Base-by-base conservation (phyloP, 2,113 vertebrate species). In the Aptenodytes forsteri region DNA sequence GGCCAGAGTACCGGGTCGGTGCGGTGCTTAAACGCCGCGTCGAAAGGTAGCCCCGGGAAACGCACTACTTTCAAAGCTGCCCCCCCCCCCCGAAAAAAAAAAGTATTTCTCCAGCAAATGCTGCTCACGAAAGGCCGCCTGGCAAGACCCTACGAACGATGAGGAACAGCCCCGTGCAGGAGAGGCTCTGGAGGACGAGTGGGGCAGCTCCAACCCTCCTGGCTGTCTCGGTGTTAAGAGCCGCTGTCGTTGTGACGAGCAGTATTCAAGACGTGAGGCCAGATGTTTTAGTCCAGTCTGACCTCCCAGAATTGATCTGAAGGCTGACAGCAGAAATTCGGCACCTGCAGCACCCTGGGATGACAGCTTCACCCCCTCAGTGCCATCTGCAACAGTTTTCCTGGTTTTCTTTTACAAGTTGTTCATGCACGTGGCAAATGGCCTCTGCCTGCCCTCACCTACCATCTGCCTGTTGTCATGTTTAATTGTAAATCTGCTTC, bases 161-260 rank as follows among this genome's bases (percentile, higher is more conserved):
- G 20, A 56, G 40, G 10, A 16, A 5, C 15, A 5, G n/a, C 12
- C 16, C 16, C 21, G 23, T 11, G 19, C 10, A 0, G 29, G 27
- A 30, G 30, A 6, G 42, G 23, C 62, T 50, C 20, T 42, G 55
- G 20, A 29, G 73, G 27, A 5, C 17, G 5, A n/a, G 29, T 16
- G 6, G 47, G n/a, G 49, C 67, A 30, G 42, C 16, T 27, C 16
- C 7, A 16, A 4, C 3, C 5, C 11, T 12, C 50, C 23, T 4
- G 58, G 58, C 25, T 7, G 20, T n/a, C 21, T 3, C 29, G 1
- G 30, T 21, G 50, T 7, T 7, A 0, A 7, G 44, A 38, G 69
- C 15, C 4, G 15, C 16, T 2, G 8, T 34, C 38, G 1, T 4
- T 13, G 2, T 3, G 30, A 2, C 2, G 47, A 38, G 71, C 19